Evolutionary conservation across 1,140 invertebrate genomes (phyloP).

Genomic region (Lasioglossum albipes): DNA sequence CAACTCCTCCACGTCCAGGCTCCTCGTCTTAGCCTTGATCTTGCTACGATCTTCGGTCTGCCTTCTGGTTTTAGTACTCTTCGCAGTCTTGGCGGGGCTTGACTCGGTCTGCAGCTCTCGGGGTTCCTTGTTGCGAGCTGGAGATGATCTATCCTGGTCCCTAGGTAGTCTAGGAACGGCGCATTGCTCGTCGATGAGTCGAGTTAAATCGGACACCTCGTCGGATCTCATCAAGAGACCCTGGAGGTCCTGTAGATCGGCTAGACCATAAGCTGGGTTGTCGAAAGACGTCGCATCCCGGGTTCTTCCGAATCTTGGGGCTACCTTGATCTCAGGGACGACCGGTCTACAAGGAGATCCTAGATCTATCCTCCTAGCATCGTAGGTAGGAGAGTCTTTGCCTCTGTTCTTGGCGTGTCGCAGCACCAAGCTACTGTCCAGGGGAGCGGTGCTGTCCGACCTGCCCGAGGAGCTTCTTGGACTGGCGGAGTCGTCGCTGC

Average conservation of each 20-base stretch:
- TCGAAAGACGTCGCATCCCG: conserved; percentile 74
- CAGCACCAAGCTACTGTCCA: conserved; percentile 71
- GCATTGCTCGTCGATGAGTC: conserved; percentile 71
- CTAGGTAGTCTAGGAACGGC: conserved; percentile 32
- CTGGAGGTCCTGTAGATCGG: conserved; percentile 72
- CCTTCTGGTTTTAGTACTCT: conserved; percentile 29
- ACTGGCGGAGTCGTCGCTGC: conserved; percentile 77
- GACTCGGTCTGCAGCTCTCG: background rate
- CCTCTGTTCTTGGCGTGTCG: conserved; percentile 37
- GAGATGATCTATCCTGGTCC: conserved; percentile 23
- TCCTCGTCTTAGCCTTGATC: conserved; percentile 45
- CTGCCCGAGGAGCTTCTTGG: conserved; percentile 76
- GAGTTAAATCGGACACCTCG: conserved; percentile 72
- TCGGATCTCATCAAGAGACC: conserved; percentile 71
- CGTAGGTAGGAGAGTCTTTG: conserved; percentile 70
- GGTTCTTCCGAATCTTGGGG: conserved; percentile 56
- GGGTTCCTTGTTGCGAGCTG: conserved; percentile 38
- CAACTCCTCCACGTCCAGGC: conserved; percentile 67
- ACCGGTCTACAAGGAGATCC: conserved; percentile 72
- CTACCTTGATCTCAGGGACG: conserved; percentile 67
- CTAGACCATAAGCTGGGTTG: conserved; percentile 76
- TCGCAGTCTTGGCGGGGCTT: conserved; percentile 24
- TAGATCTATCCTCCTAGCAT: conserved; percentile 73
- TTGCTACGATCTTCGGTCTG: conserved; percentile 49
- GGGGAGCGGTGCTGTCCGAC: conserved; percentile 75